Conservation (phyloP, 1,140 invertebrate genomes). For the Amyelois transitella region DNA sequence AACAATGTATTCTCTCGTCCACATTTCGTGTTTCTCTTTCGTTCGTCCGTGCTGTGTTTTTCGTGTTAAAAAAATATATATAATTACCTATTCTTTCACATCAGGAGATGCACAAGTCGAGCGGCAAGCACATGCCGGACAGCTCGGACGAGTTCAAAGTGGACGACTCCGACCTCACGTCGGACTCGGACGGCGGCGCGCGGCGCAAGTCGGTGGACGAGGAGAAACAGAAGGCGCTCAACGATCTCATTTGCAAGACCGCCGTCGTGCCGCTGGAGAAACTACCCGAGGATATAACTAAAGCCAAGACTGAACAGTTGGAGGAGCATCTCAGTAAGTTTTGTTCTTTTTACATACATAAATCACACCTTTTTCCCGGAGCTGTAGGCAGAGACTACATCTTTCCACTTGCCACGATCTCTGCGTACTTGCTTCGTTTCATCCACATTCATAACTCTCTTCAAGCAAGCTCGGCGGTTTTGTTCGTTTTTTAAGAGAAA, state of each 20-base stretch:
- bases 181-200: conserved; percentile 45
- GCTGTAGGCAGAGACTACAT: neutral
- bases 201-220: conserved; percentile 22
- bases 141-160: conserved; percentile 72
- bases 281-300: conserved; percentile 55
- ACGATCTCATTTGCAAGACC: conserved; percentile 44
- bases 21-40: no score
- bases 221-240: conserved; percentile 26
- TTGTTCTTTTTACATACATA: neutral
- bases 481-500: no score
- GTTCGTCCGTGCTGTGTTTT: neutral
- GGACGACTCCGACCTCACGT: conserved; percentile 36
- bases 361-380: neutral
- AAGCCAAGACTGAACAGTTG: conserved; percentile 43
- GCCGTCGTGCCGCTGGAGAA: conserved; percentile 59
- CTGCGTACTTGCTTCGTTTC: no score
- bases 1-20: no score
- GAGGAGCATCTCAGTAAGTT: conserved; percentile 37
- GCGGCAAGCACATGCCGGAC: conserved; percentile 72
- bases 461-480: no score
- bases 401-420: no score
- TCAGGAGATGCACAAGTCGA: conserved; percentile 72
- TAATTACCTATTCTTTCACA: neutral
- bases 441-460: no score
- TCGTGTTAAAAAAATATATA: neutral